These are phyloP conservation scores for Eubucco bourcierii DNA, from an alignment of 2,113 vertebrate species.

Conservation along the genomic window DNA sequence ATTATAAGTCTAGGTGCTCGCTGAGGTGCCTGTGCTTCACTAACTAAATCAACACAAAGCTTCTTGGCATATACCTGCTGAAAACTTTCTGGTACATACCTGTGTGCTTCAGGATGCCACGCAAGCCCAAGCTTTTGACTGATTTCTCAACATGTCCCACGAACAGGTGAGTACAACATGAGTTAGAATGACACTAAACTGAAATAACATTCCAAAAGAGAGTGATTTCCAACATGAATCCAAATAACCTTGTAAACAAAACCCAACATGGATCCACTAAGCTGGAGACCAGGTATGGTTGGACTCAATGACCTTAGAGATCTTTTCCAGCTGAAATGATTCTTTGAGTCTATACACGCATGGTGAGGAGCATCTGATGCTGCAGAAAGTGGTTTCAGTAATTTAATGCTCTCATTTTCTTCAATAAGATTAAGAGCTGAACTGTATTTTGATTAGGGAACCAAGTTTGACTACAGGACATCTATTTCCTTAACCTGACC, in stretches of 20 bases:
- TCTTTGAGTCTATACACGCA: too few species aligned
- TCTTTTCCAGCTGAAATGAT: too few species aligned
- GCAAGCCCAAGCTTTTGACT: accelerated
- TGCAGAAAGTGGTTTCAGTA: not conserved
- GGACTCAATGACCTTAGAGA: too few species aligned
- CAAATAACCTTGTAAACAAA: not conserved
- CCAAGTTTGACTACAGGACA: not conserved
- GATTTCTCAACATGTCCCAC: not conserved
- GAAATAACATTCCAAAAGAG: not conserved
- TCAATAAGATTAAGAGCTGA: not conserved
- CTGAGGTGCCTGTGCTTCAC: not conserved
- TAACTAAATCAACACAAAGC: not conserved
- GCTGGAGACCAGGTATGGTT: not conserved
- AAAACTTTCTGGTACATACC: not conserved
- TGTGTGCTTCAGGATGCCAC: not conserved
- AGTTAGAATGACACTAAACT: not conserved
- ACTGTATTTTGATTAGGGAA: not conserved
- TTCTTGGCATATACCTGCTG: not conserved
- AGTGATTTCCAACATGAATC: not conserved
- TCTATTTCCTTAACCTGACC: not conserved
- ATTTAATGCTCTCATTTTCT: not conserved
- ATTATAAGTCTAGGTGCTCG: accelerated
- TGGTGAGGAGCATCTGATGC: not conserved
- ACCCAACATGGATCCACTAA: not conserved
- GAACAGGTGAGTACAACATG: not conserved